A percentile compares a stretch with the other conserved stretches of the same genome.
These are phyloP conservation scores for Caracal caracal DNA, from an alignment of 2,113 vertebrate species.

Conservation along the genomic window DNA sequence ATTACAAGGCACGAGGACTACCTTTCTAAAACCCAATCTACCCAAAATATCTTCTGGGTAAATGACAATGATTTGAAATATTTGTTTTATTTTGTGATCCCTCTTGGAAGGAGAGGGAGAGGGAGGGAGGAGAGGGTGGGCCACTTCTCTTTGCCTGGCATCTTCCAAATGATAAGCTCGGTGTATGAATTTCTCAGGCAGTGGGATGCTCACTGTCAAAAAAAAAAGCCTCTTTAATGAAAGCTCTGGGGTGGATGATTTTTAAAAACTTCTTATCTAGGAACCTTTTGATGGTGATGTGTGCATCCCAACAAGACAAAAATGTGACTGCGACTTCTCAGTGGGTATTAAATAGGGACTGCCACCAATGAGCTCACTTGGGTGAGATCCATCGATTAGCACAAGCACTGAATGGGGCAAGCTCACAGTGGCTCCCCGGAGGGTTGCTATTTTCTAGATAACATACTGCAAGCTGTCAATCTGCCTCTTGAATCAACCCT, in stretches of 20 bases:
- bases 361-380: neutral
- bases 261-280: neutral
- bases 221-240: slow-evolving; percentile 17
- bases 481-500: slow-evolving; percentile 73
- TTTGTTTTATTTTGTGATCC: slow-evolving; percentile 40
- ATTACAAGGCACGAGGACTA: neutral
- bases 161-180: neutral
- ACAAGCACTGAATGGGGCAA: slow-evolving; percentile 64
- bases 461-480: slow-evolving; percentile 75
- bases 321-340: neutral
- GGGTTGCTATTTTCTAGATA: slow-evolving; percentile 77
- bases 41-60: neutral
- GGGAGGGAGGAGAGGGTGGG: neutral
- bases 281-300: slow-evolving; percentile 14
- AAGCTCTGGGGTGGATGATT: neutral
- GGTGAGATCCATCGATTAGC: slow-evolving; percentile 70
- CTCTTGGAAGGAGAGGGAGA: neutral
- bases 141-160: neutral
- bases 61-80: neutral
- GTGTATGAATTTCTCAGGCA: neutral
- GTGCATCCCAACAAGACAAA: neutral
- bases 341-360: slow-evolving; percentile 49
- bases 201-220: neutral
- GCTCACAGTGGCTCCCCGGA: slow-evolving; percentile 74
- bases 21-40: slow-evolving; percentile 13